Percentiles rank a stretch among this genome's conserved stretches.
phyloP scores from a whole-genome alignment of 2,888 invertebrate genomes.

The Ditula angustiorana region DNA sequence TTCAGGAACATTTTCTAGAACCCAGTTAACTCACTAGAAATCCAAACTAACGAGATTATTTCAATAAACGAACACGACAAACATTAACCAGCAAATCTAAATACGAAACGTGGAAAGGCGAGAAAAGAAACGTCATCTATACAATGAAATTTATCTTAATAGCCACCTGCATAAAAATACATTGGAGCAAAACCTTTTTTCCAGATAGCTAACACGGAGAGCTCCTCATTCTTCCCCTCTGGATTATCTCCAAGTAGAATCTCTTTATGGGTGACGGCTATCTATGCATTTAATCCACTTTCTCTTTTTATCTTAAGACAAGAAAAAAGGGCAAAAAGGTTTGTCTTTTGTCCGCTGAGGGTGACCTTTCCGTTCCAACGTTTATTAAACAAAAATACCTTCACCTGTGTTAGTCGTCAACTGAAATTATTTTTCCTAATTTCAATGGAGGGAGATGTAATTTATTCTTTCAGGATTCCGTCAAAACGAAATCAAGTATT shows the following conservation, averaged over 20 bases:
- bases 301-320: constrained; percentile 75
- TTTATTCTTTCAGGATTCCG: constrained; percentile 24
- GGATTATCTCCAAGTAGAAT: constrained; percentile 65
- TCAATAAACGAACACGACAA: not conserved
- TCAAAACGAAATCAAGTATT: constrained; percentile 1
- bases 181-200: constrained; percentile 53
- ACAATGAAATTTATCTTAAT: constrained; percentile 54
- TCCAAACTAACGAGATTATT: not conserved
- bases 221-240: constrained; percentile 53
- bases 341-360: constrained; percentile 69
- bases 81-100: constrained; percentile 8
- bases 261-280: constrained; percentile 73
- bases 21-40: too few relatives aligned
- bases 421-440: constrained; percentile 66
- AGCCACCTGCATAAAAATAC: constrained; percentile 60
- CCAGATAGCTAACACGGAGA: constrained; percentile 50
- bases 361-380: constrained; percentile 66
- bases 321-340: constrained; percentile 67
- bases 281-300: constrained; percentile 81
- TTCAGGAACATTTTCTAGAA: too few relatives aligned
- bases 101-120: constrained; percentile 14
- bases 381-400: constrained; percentile 71
- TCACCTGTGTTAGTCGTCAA: constrained; percentile 69
- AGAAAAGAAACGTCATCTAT: constrained; percentile 45
- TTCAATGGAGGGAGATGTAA: constrained; percentile 59